A percentile compares a stretch with the other conserved stretches of the same genome.
phyloP scores from a whole-genome alignment of 1,140 invertebrate genomes.

The Babylonia areolata region DNA sequence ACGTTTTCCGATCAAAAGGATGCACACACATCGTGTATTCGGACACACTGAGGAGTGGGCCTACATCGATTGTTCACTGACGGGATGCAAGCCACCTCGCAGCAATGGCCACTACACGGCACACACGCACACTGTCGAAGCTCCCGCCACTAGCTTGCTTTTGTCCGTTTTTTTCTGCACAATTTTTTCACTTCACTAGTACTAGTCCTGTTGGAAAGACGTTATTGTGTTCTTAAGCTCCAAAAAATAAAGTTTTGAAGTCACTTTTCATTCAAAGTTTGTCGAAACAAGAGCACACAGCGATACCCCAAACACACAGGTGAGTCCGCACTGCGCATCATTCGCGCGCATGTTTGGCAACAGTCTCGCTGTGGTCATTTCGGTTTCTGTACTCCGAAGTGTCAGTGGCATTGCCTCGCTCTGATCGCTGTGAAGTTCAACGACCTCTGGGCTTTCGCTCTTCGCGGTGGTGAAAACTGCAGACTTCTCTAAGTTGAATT shows the following conservation, averaged over 20 bases:
- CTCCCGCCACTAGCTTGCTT: background rate
- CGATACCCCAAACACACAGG: background rate
- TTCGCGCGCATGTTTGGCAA: conserved; percentile 12
- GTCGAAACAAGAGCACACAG: background rate
- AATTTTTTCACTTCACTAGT: background rate
- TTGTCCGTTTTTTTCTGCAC: background rate
- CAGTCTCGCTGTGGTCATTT: background rate
- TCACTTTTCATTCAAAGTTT: conserved; percentile 16
- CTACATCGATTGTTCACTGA: background rate
- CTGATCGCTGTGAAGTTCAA: no score
- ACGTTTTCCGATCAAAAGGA: background rate
- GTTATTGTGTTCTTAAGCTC: background rate
- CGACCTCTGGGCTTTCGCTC: no score
- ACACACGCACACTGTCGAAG: background rate
- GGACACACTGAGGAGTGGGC: background rate
- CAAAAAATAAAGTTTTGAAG: background rate
- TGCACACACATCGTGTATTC: background rate
- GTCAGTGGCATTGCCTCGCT: no score
- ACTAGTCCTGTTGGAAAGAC: background rate
- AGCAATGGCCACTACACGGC: background rate
- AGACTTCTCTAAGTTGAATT: no score
- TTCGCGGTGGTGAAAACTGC: no score
- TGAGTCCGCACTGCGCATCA: background rate
- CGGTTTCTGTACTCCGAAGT: conserved; percentile 7
- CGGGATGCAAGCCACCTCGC: background rate